Evolutionary conservation across 2,113 vertebrate genomes (phyloP).

Genomic region (Aegotheles bennettii): DNA sequence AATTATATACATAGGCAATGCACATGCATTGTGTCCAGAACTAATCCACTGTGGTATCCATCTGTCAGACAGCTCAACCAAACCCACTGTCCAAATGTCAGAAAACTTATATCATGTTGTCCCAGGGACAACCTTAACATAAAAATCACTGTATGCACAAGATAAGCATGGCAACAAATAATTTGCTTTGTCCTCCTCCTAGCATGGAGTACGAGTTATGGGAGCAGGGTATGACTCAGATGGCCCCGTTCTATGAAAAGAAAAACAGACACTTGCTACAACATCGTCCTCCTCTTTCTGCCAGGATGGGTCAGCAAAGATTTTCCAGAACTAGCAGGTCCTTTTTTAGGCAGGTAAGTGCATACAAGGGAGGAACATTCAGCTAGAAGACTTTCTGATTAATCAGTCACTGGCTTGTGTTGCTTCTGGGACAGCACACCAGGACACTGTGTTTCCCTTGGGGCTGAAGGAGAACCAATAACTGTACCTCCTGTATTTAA

Average conservation of each 20-base stretch:
- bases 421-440: neutral
- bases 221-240: neutral
- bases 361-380: neutral
- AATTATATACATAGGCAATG: neutral
- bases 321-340: neutral
- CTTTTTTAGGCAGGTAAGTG: neutral
- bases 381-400: neutral
- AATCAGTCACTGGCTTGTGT: neutral
- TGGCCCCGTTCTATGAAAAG: neutral
- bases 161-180: neutral
- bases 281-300: neutral
- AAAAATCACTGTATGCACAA: neutral
- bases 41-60: neutral
- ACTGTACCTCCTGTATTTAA: neutral
- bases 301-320: neutral
- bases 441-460: accelerated
- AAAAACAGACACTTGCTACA: neutral
- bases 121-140: neutral
- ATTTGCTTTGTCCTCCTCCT: neutral
- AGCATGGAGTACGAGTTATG: neutral
- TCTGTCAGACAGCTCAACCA: neutral
- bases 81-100: neutral
- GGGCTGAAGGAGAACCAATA: neutral
- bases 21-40: neutral
- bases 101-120: neutral